Base-by-base conservation (phyloP, 1,140 invertebrate genomes). In the Hetaerina americana region DNA sequence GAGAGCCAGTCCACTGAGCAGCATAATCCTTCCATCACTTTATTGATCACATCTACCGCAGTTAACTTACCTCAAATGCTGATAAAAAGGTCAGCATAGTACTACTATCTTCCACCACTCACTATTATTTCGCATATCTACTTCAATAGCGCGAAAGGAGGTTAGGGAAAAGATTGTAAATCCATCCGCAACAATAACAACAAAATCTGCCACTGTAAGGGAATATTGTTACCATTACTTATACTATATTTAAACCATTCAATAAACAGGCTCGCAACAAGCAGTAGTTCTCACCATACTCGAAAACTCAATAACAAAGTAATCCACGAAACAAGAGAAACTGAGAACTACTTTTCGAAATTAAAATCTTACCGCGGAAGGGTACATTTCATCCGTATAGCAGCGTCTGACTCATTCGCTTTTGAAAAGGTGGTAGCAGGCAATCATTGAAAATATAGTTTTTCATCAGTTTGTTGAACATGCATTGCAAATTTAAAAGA, bases 111-210 rank as follows among this genome's bases (percentile, higher is more conserved):
- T 72, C 81, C 84, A 85, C 84, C 84, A 85, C 82, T 85, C 84
- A 86, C 79, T 78, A 86, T 84, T 83, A 85, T 85, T 81, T 78
- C 85, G 84, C 82, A 83, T 86, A 85, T 85, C 84, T 85, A 85
- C 84, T 84, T 83, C 84, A 87, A 85, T 86, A 85, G 85, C 83
- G 84, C 85, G 81, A 85, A 86, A 85, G 83, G 85, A 87, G 85
- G 85, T 87, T 87, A 87, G 85, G 85, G 84, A 85, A 85, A 85
- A 85, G 83, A 82, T 84, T 83, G 84, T 82, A 82, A 82, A 85
- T 85, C 87, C 78, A 71, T 73, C 72, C 72, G 72, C 72, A 73
- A 73, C 70, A 73, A 73, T 73, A 73, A 73, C 72, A 73, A 73
- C 72, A 71, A 66, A 73, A 73, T 70, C 66, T 69, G 26, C 68